Base-by-base conservation (phyloP, 2,888 invertebrate species). In the Stenchaetothrips biformis region DNA sequence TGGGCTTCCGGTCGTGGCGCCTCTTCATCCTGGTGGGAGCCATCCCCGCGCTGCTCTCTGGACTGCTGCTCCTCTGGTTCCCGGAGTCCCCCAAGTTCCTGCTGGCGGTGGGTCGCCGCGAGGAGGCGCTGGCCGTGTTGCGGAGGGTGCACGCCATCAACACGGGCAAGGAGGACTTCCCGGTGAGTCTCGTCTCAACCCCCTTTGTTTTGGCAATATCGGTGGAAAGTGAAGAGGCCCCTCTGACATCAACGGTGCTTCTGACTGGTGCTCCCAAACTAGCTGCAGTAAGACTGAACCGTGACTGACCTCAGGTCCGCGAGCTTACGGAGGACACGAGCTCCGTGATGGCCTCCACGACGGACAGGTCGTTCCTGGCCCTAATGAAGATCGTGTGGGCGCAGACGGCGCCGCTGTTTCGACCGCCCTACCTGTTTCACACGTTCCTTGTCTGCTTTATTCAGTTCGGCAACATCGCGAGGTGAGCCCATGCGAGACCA, bases 61-160 rank as follows among this genome's bases (percentile, higher is more conserved):
- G 81, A 3, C 59, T 79, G 18, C 11, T 11, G 21, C 80, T 83
- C 9, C 74, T 81, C 9, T 74, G 67, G 47, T 59, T 80, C 13
- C 82, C 82, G 27, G 83, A 83, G 53, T 81, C 81, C 13, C 83
- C 83, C 0, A 83, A 82, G 78, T 83, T 81, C 49, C 80, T 82
- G 2, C 79, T 82, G 49, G 53, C 81, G n/a, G 18, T 59, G 3
- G 81, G 82, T 0, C 77, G 77, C 16, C 78, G 81, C 7, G 82
- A 81, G 13, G 78, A 82, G 27, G 82, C 82, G 13, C 48, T 82
- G 13, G 59, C 79, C 2, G 81, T 82, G 16, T 48, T 82, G 47
- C 67, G 79, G n/a, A 27, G 37, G 21, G 78, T 82, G 48, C 81
- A 74, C 67, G 27, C 82, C 8, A 7, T 67, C 27, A 82, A 82